Evolutionary conservation across 2,888 invertebrate genomes (phyloP).

Genomic region (Scrobipalpa atriplicella): DNA sequence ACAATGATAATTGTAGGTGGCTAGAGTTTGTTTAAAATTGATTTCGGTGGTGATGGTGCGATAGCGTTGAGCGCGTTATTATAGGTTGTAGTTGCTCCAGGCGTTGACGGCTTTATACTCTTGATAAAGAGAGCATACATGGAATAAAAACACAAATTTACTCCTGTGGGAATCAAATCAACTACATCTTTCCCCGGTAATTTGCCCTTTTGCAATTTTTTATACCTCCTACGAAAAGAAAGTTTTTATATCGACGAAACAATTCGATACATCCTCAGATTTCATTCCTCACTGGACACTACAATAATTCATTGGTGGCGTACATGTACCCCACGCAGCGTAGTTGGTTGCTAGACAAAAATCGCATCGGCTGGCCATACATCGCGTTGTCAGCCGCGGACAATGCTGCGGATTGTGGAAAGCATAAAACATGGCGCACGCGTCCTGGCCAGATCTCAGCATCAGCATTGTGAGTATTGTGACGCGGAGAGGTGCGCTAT

Average conservation of each 20-base stretch:
- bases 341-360: conserved; percentile 77
- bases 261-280: conserved; percentile 27
- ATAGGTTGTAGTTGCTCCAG: conserved; percentile 47
- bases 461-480: conserved; percentile 63
- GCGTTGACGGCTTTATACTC: conserved; percentile 10
- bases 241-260: neutral
- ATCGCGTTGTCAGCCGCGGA: conserved; percentile 67
- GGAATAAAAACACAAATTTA: too few relatives aligned
- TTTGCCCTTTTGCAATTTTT: too few relatives aligned
- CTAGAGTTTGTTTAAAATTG: conserved; percentile 81
- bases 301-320: conserved; percentile 52
- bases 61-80: conserved; percentile 70
- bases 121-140: too few relatives aligned
- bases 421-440: conserved; percentile 71
- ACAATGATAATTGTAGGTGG: conserved; percentile 78
- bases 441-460: conserved; percentile 59
- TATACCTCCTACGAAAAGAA: too few relatives aligned
- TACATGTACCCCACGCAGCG: conserved; percentile 59
- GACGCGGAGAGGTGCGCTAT: conserved; percentile 36
- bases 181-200: too few relatives aligned
- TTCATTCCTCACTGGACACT: conserved; percentile 33
- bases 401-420: conserved; percentile 68
- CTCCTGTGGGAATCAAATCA: too few relatives aligned
- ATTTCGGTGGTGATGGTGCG: conserved; percentile 75
- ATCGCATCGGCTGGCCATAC: conserved; percentile 72